Conservation (phyloP, 2,113 vertebrate species). For the Oreotragus oreotragus region DNA sequence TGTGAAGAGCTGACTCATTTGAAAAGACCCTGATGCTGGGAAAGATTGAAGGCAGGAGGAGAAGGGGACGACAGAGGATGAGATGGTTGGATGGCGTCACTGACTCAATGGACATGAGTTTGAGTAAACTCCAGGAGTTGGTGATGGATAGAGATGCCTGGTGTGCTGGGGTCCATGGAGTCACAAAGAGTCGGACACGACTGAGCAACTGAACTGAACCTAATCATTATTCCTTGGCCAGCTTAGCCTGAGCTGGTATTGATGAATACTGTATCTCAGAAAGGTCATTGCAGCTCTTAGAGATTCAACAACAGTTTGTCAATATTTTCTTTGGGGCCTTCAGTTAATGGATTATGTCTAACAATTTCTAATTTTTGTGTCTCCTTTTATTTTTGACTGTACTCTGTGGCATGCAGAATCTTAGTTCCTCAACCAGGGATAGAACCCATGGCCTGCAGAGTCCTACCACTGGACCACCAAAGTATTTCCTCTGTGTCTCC, state of each 20-base stretch:
- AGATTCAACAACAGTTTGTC: neutral
- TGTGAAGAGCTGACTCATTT: neutral
- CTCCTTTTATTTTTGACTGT: neutral
- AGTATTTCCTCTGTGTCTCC: neutral
- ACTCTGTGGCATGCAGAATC: neutral
- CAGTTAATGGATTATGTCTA: neutral
- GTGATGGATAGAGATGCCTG: neutral
- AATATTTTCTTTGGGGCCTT: neutral
- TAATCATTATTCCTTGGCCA: neutral
- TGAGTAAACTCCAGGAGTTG: neutral
- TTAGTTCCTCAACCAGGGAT: neutral
- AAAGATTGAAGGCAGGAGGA: neutral
- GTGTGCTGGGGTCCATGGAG: accelerated
- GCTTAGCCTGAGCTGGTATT: neutral
- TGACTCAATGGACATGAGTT: neutral
- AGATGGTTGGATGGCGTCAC: neutral
- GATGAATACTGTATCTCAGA: neutral
- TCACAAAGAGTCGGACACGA: accelerated
- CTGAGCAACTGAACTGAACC: neutral
- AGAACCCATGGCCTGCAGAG: neutral
- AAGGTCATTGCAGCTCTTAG: neutral
- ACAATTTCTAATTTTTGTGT: neutral
- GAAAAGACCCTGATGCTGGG: neutral
- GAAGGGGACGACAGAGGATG: neutral
- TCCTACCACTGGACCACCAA: neutral